Evolutionary conservation across 2,113 vertebrate species (phyloP).

Genomic region (Actenoides hombroni): DNA sequence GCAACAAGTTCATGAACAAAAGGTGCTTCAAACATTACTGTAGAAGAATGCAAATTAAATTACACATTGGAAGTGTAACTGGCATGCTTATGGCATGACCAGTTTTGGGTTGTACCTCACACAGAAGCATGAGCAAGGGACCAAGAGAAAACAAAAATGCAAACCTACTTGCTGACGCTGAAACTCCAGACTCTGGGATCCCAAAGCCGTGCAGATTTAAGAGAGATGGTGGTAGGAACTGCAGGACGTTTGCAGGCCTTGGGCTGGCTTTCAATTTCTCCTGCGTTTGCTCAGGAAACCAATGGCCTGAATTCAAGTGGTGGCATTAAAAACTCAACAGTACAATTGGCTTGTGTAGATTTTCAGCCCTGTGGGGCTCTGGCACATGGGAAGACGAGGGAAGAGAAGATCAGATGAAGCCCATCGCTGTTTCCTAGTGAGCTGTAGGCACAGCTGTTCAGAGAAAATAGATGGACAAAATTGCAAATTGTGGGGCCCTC

Average conservation of each 20-base stretch:
- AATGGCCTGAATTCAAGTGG: not conserved
- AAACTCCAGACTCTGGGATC: not conserved
- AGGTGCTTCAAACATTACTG: not conserved
- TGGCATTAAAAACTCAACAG: not conserved
- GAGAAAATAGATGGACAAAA: not conserved
- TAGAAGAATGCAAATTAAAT: not conserved
- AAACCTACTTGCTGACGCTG: not conserved
- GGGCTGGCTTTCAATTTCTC: not conserved
- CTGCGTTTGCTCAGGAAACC: not conserved
- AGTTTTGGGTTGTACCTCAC: not conserved
- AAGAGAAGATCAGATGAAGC: not conserved
- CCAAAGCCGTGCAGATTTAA: not conserved
- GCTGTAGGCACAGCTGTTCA: not conserved
- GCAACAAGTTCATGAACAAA: slow-evolving; percentile 3
- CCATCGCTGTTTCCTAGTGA: not conserved
- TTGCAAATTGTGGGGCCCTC: accelerated
- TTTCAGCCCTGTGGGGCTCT: not conserved
- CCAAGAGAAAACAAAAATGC: not conserved
- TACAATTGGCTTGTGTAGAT: not conserved
- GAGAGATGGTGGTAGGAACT: not conserved
- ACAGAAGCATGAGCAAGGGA: not conserved
- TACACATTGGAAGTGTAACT: not conserved
- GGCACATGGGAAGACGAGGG: not conserved
- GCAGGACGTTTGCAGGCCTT: not conserved
- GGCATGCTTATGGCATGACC: not conserved